A percentile compares a stretch with the other conserved stretches of the same genome.
These are phyloP conservation scores for Junco hyemalis DNA, from an alignment of 2,113 vertebrate genomes.

Conservation along the genomic window DNA sequence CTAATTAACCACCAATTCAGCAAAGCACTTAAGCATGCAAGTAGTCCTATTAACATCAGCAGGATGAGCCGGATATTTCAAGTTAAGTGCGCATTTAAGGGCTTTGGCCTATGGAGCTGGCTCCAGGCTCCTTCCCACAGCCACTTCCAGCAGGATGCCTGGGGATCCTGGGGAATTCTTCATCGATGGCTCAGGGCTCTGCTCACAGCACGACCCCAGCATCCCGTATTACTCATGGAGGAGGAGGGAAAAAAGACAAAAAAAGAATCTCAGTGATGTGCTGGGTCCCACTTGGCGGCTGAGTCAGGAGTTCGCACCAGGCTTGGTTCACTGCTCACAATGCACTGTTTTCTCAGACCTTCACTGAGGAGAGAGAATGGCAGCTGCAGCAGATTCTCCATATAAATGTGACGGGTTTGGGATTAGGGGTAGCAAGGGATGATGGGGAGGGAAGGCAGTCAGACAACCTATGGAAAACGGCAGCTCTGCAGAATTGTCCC, in stretches of 20 bases:
- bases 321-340: accelerated
- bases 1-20: constrained; percentile 22
- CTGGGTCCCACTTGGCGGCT: neutral
- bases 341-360: neutral
- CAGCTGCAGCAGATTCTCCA: neutral
- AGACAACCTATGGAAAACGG: neutral
- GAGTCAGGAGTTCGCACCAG: neutral
- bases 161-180: neutral
- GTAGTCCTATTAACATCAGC: constrained; percentile 2
- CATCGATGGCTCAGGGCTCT: neutral
- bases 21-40: neutral
- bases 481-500: neutral
- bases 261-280: neutral
- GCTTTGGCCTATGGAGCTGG: neutral
- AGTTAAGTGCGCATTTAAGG: constrained; percentile 6
- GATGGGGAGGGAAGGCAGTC: neutral
- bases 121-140: neutral
- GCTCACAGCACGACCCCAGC: neutral
- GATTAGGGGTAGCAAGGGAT: neutral
- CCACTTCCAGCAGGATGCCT: neutral
- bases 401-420: neutral
- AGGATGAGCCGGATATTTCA: neutral
- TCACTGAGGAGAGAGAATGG: neutral
- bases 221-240: neutral
- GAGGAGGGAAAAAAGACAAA: neutral